Base-by-base conservation (phyloP, 1,140 invertebrate genomes). In the Nasonia longicornis region DNA sequence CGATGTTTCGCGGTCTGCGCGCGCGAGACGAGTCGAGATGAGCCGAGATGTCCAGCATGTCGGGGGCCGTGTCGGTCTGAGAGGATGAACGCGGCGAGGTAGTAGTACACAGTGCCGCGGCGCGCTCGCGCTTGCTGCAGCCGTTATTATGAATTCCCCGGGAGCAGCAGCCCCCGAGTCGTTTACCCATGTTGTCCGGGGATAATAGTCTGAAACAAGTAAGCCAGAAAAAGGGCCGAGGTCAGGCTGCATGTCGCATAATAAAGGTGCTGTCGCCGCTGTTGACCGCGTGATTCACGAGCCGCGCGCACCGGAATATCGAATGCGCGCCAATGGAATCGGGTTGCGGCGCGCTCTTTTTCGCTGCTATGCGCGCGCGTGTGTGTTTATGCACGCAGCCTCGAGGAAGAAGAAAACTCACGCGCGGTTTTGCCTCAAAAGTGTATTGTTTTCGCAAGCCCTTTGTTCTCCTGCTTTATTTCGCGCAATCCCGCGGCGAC, bases 71-170 rank as follows among this genome's bases (percentile, higher is more conserved):
- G 48, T 52, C 48, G 14, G 48, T 52, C 16, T 52, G 48, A 14
- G 48, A 14, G 48, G 48, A 52, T 10, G 38, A 42, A 42, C 38
- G 38, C 38, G 38, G 26, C 26, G 26, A 26, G 26, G 26, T 26
- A 26, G 26, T 42, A 8, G 38, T 42, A 42, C 10, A n/a, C 79
- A 80, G 79, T 86, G 81, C 80, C 83, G 80, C 78, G 74, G 82
- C 79, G 73, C 77, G 74, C 31, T 35, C 31, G 31, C 31, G 31
- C 26, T 26, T 26, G 26, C 72, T 80, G 80, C 84, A 77, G 81
- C 84, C 82, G 85, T 88, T 88, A 88, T 89, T 89, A 89, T 88
- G 86, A 89, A 89, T 89, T 89, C 88, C 83, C 85, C 83, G 81
- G 83, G 82, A 87, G 87, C 12, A 72, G 10, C 20, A 72, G 71